Conservation (phyloP, 2,888 invertebrate species). For the Cacoxenus indagator region DNA sequence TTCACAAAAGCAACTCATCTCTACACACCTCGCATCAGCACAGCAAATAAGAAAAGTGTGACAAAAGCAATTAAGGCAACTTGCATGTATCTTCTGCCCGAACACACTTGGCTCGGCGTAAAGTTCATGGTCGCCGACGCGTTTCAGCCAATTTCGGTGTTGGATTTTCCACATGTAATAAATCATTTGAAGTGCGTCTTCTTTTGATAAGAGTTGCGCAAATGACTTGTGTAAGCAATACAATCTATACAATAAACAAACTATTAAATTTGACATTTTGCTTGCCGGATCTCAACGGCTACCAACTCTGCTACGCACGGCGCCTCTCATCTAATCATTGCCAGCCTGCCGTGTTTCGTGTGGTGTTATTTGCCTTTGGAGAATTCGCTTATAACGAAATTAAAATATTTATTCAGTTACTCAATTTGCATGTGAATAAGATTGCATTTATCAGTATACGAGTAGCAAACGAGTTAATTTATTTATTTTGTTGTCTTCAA, state of each 20-base stretch:
- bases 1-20: neutral
- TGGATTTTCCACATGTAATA: neutral
- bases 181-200: neutral
- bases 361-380: neutral
- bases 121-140: slow-evolving; percentile 2
- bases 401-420: neutral
- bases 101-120: neutral
- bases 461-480: neutral
- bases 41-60: no score
- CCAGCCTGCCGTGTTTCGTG: neutral
- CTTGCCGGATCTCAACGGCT: neutral
- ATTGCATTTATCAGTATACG: neutral
- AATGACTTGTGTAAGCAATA: neutral
- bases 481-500: neutral
- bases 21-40: neutral
- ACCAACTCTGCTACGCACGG: neutral
- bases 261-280: neutral
- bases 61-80: no score
- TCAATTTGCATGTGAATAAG: neutral
- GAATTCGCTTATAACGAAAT: neutral
- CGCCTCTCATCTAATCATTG: neutral
- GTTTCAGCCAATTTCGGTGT: no score
- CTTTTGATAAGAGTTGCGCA: neutral
- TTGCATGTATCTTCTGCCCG: neutral
- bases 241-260: neutral